These are phyloP conservation scores for Micromussa lordhowensis DNA, from an alignment of 92 coral and sea anemone genomes.

Conservation along the genomic window DNA sequence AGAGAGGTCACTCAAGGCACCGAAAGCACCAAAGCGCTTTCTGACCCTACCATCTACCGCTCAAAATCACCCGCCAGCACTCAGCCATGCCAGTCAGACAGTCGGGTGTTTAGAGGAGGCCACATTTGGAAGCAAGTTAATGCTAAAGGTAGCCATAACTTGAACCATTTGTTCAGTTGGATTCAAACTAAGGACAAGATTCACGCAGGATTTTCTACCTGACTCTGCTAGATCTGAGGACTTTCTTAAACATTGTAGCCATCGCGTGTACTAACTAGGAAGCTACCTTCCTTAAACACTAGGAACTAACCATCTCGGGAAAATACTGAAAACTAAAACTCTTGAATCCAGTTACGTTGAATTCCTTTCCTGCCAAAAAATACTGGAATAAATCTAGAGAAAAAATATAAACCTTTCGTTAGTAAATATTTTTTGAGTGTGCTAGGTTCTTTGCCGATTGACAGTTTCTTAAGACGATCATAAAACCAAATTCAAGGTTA, in stretches of 20 bases:
- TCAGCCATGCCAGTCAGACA: too few species aligned
- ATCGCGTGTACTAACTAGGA: neutral
- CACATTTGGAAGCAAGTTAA: too few species aligned
- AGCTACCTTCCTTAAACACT: neutral
- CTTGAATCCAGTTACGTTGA: constrained; percentile 31
- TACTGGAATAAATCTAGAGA: neutral
- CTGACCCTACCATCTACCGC: too few species aligned
- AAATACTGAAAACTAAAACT: constrained; percentile 23
- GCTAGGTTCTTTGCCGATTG: neutral
- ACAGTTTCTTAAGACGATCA: neutral
- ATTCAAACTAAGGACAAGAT: too few species aligned
- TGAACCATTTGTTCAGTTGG: too few species aligned
- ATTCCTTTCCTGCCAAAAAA: neutral
- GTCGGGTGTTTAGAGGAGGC: too few species aligned
- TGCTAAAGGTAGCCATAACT: too few species aligned
- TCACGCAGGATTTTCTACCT: too few species aligned
- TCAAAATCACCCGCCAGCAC: too few species aligned
- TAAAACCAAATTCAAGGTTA: neutral
- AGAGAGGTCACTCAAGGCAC: too few species aligned
- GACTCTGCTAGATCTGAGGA: neutral
- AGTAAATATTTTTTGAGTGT: neutral
- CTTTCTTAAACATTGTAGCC: neutral
- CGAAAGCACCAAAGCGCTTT: too few species aligned
- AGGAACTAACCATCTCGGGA: constrained; percentile 5
- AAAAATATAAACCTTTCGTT: neutral